Evolutionary conservation across 2,888 invertebrate species (phyloP).

Genomic region (Mycogona germanica): DNA sequence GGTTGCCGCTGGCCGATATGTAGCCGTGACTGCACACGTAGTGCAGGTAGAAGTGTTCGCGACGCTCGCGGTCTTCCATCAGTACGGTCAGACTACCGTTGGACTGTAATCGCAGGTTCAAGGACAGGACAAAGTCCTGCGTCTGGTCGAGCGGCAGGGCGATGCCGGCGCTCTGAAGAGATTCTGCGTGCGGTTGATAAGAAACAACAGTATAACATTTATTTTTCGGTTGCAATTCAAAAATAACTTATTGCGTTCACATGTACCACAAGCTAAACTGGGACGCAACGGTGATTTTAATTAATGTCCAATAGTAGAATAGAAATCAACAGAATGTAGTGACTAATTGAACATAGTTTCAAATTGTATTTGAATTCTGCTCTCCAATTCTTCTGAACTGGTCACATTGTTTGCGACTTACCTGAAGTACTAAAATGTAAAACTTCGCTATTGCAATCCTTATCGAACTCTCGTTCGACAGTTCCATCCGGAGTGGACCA

Average conservation of each 20-base stretch:
- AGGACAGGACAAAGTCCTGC: conserved; percentile 59
- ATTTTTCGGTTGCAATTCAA: no score
- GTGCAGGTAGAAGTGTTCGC: conserved; percentile 65
- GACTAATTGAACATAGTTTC: background rate
- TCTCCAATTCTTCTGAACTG: background rate
- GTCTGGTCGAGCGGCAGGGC: conserved; percentile 50
- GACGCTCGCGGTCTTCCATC: conserved; percentile 52
- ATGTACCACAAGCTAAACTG: no score
- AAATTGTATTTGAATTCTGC: no score
- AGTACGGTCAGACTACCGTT: conserved; percentile 73
- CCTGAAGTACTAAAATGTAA: conserved; percentile 19
- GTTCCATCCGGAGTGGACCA: conserved; percentile 16
- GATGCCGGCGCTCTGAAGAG: conserved; percentile 25
- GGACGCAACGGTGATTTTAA: no score
- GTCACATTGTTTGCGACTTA: background rate
- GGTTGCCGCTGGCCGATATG: conserved; percentile 52
- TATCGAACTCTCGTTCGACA: conserved; percentile 12
- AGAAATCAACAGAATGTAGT: background rate
- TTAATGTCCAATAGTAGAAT: no score
- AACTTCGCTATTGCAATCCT: conserved; percentile 12
- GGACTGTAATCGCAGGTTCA: conserved; percentile 48
- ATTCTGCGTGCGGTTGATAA: conserved; percentile 19
- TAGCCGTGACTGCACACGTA: conserved; percentile 62
- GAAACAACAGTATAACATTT: conserved; percentile 21
- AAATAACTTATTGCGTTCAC: no score